These are phyloP conservation scores for Ia io DNA, from an alignment of 2,113 vertebrate species.

Conservation along the genomic window DNA sequence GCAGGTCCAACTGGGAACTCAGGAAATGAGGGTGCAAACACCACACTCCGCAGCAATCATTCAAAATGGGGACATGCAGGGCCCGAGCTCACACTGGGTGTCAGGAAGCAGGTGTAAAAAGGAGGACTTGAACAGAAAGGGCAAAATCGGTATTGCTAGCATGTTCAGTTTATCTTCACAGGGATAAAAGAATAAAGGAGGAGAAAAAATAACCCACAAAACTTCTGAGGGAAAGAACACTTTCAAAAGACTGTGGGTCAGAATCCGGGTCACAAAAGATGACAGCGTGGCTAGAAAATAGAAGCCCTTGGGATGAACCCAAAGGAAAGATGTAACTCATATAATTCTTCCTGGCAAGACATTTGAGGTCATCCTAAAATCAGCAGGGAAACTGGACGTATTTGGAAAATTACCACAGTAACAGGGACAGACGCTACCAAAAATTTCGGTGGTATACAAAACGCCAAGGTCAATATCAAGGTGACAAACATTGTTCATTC, in stretches of 20 bases:
- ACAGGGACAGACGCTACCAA: not conserved
- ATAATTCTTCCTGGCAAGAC: not conserved
- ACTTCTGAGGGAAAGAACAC: not conserved
- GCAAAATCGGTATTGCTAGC: not conserved
- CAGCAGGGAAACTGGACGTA: not conserved
- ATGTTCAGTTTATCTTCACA: not conserved
- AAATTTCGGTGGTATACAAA: not conserved
- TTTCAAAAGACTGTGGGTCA: not conserved
- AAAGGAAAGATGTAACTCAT: not conserved
- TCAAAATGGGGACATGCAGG: not conserved
- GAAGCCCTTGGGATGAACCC: not conserved
- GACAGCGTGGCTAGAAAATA: not conserved
- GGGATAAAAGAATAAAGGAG: not conserved
- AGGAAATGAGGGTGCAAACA: not conserved
- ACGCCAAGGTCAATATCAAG: slow-evolving; percentile 5
- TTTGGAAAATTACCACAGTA: not conserved
- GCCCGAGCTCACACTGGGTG: not conserved
- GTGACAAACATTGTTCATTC: not conserved
- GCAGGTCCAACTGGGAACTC: not conserved
- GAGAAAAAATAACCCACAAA: not conserved
- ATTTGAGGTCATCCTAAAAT: slow-evolving; percentile 13
- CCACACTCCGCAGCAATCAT: not conserved
- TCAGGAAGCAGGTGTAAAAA: not conserved
- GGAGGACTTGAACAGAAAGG: not conserved
- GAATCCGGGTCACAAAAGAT: not conserved